These are phyloP conservation scores for Dasyornis broadbenti DNA, from an alignment of 2,113 vertebrate genomes.

Conservation along the genomic window DNA sequence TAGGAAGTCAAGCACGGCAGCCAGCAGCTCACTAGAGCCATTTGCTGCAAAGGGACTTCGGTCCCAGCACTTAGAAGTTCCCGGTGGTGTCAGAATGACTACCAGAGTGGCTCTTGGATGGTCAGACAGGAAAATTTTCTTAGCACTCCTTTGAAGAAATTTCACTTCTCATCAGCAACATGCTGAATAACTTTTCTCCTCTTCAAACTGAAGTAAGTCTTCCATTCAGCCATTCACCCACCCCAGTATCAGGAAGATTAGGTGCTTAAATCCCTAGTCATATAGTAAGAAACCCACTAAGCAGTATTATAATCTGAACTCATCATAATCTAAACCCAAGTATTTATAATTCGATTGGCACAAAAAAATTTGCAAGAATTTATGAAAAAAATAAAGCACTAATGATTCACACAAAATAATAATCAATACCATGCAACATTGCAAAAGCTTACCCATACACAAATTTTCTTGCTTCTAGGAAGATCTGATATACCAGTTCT, in stretches of 20 bases:
- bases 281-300: background rate
- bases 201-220: background rate
- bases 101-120: background rate
- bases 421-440: background rate
- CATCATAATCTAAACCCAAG: background rate
- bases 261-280: background rate
- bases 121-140: background rate
- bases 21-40: background rate
- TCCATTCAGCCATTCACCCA: background rate
- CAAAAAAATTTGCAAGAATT: accelerated
- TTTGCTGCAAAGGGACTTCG: background rate
- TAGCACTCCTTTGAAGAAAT: background rate
- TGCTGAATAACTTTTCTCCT: background rate
- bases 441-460: conserved; percentile 80
- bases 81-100: background rate
- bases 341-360: accelerated
- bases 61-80: accelerated
- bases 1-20: accelerated
- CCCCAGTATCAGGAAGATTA: accelerated
- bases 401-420: background rate
- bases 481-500: conserved; percentile 93
- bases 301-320: background rate
- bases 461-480: conserved; percentile 91
- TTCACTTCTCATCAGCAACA: background rate
- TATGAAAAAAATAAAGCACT: background rate